Percentiles rank a stretch among this genome's conserved stretches.
Conservation (phyloP, 2,797 vertebrate genomes). For the Sebastes steindachneri region DNA sequence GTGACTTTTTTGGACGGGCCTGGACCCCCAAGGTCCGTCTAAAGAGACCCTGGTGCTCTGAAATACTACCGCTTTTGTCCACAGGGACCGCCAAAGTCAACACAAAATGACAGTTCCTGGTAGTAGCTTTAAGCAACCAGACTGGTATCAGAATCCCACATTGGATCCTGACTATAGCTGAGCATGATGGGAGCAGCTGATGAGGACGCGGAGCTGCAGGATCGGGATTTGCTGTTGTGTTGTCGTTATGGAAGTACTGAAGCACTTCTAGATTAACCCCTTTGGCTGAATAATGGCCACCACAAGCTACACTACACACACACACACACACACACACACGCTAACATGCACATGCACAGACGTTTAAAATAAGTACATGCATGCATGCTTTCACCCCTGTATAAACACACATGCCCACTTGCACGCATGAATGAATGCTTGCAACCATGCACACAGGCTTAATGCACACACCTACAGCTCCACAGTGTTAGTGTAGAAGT, state of each 20-base stretch:
- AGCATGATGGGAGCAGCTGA: not conserved
- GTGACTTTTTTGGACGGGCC: too few species aligned
- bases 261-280: conserved; percentile 7
- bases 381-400: conserved; percentile 20
- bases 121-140: not conserved
- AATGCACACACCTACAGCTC: conserved; percentile 18
- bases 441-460: not conserved
- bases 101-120: not conserved
- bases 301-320: not conserved
- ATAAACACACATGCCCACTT: conserved; percentile 41
- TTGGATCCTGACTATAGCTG: not conserved
- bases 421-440: conserved; percentile 24
- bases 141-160: not conserved
- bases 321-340: not conserved
- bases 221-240: not conserved
- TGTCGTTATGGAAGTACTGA: not conserved
- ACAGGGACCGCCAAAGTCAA: not conserved
- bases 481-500: conserved; percentile 17
- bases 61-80: not conserved
- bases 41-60: not conserved
- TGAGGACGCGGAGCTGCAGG: not conserved
- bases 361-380: conserved; percentile 24
- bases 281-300: conserved; percentile 13
- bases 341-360: not conserved
- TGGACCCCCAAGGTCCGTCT: not conserved